Evolutionary conservation across 2,888 invertebrate species (phyloP).

Genomic region (Hipparchia semele): DNA sequence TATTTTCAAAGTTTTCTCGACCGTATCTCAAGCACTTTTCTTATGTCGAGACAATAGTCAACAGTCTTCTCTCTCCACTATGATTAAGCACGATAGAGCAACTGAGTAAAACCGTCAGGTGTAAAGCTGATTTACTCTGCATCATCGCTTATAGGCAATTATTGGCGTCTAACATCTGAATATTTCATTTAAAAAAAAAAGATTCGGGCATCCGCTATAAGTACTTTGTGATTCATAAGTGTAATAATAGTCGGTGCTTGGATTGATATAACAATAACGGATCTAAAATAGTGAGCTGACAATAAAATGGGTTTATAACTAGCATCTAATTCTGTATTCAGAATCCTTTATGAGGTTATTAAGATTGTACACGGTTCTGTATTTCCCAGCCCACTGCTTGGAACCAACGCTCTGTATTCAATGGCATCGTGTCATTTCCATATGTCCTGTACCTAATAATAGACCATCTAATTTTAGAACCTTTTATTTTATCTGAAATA

Average conservation of each 20-base stretch:
- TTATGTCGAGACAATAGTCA: too few relatives aligned
- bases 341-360: constrained; percentile 22
- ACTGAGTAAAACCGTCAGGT: too few relatives aligned
- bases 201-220: neutral
- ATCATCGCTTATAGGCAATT: too few relatives aligned
- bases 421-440: constrained; percentile 18
- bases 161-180: too few relatives aligned
- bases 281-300: constrained; percentile 20
- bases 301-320: constrained; percentile 27
- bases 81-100: too few relatives aligned
- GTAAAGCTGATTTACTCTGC: too few relatives aligned
- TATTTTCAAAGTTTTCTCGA: too few relatives aligned
- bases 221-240: neutral
- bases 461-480: neutral
- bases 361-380: constrained; percentile 26
- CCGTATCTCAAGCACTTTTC: too few relatives aligned
- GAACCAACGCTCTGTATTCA: constrained; percentile 22
- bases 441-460: constrained; percentile 14
- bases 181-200: neutral
- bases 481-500: neutral
- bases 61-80: too few relatives aligned
- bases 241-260: neutral
- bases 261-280: constrained; percentile 26
- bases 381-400: constrained; percentile 24
- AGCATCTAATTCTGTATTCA: constrained; percentile 19